Base-by-base conservation (phyloP, 2,113 vertebrate genomes). In the Haemorhous mexicanus region DNA sequence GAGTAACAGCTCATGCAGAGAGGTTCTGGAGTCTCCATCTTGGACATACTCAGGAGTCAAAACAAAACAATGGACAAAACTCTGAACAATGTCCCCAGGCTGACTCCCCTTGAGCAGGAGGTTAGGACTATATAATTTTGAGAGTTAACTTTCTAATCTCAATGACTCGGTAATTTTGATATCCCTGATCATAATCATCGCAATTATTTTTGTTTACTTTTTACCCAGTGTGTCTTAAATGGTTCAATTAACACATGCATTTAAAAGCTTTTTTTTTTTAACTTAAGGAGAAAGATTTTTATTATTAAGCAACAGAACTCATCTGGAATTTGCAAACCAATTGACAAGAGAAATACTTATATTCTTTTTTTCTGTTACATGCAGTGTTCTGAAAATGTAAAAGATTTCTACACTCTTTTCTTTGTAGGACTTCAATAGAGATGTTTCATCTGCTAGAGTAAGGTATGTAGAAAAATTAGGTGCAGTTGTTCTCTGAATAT, bases 401-500 rank as follows among this genome's bases (percentile, higher is more conserved):
- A 37, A 43, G 0, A 43, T 67, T 84, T 85, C n/a, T 66, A 20
- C 24, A 41, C 15, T 55, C 4, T 69, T 58, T 67, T n/a, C 16
- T 63, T 64, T 52, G 14, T 27, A 33, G 26, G 4, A 41, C 30
- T 91, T 74, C 3, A 30, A 22, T 24, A 21, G 16, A 30, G 22
- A 23, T n/a, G 3, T 41, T 79, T 70, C 6, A 59, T 61, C 14
- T 75, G 4, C 12, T 44, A 49, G n/a, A 69, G 13, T 37, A 74
- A 79, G 32, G 10, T 55, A 66, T 7, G 11, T 66, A 55, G 28
- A 84, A 70, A 75, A 47, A 46, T 16, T 39, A 41, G 5, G 39
- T 74, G 10, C 8, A 6, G 64, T 59, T 0, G 0, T 19, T 33
- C 35, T 66, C 41, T 61, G 28, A 83, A 46, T 70, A 66, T 75